A percentile compares a stretch with the other conserved stretches of the same genome.
Conservation (phyloP, 2,888 invertebrate genomes). For the Nemoura dubitans region DNA sequence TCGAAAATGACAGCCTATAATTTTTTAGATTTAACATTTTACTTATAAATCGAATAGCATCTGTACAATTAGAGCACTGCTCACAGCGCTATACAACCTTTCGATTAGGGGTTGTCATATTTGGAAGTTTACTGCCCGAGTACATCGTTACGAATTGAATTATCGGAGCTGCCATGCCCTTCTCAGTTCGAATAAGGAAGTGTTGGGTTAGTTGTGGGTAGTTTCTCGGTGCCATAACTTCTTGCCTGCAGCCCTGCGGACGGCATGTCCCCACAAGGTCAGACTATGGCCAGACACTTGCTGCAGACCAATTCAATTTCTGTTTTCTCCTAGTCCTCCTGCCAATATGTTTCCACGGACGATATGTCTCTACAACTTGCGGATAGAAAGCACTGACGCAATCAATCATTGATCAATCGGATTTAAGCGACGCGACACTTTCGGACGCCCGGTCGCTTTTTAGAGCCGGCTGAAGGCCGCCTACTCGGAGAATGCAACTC, state of each 20-base stretch:
- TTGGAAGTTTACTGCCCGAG: background rate
- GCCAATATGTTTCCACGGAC: background rate
- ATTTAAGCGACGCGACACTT: background rate
- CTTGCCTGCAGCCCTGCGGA: background rate
- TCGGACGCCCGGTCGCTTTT: background rate
- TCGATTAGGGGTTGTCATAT: background rate
- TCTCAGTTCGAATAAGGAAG: background rate
- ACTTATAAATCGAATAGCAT: background rate
- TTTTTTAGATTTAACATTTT: background rate
- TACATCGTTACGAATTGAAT: background rate
- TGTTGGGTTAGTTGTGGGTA: background rate
- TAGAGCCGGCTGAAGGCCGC: background rate
- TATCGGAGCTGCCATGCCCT: background rate
- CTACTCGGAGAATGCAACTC: constrained; percentile 16
- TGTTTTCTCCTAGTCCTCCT: background rate
- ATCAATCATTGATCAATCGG: background rate
- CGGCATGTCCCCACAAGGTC: background rate
- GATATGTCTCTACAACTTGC: background rate
- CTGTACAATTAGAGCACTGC: too few species aligned
- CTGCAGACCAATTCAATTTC: background rate
- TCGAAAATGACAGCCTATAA: background rate
- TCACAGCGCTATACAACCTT: too few species aligned
- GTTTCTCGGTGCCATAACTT: background rate
- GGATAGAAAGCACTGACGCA: background rate
- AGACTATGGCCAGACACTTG: background rate